Conservation (phyloP, 2,888 invertebrate genomes). For the Euspilapteryx auroguttella region DNA sequence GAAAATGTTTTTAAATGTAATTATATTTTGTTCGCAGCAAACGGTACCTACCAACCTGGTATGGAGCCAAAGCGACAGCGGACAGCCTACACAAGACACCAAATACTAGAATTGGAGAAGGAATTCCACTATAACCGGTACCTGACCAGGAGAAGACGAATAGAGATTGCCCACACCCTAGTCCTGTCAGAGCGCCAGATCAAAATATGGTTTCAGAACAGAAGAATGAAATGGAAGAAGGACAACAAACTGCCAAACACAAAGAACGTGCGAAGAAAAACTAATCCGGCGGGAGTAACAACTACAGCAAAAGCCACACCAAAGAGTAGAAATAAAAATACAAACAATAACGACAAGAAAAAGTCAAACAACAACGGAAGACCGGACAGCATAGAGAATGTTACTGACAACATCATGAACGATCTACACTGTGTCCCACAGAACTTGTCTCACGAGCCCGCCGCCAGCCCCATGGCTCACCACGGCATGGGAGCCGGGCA, state of each 20-base stretch:
- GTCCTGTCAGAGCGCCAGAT: conserved; percentile 89
- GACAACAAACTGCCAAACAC: conserved; percentile 88
- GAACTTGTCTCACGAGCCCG: conserved; percentile 44
- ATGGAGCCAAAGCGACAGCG: conserved; percentile 96
- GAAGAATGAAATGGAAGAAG: conserved; percentile 78
- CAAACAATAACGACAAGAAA: conserved; percentile 57
- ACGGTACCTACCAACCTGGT: conserved; percentile 85
- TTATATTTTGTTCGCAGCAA: conserved; percentile 63
- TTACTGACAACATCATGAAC: conserved; percentile 63
- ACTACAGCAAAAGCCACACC: conserved; percentile 63
- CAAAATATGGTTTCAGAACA: conserved; percentile 87
- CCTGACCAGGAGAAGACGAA: conserved; percentile 90
- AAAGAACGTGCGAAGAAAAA: conserved; percentile 74
- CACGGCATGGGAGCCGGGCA: conserved; percentile 50
- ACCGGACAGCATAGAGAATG: conserved; percentile 68
- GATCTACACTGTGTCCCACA: conserved; percentile 62
- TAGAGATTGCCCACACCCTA: conserved; percentile 96
- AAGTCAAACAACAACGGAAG: conserved; percentile 56
- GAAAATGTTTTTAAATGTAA: too few relatives aligned
- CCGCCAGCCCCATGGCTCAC: conserved; percentile 55
- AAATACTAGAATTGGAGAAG: conserved; percentile 95
- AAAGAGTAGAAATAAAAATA: conserved; percentile 68
- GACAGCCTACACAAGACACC: conserved; percentile 96
- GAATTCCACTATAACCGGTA: conserved; percentile 98
- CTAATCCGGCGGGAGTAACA: conserved; percentile 71